Evolutionary conservation across 1,140 invertebrate species (phyloP).

Genomic region (Aplysia californica): DNA sequence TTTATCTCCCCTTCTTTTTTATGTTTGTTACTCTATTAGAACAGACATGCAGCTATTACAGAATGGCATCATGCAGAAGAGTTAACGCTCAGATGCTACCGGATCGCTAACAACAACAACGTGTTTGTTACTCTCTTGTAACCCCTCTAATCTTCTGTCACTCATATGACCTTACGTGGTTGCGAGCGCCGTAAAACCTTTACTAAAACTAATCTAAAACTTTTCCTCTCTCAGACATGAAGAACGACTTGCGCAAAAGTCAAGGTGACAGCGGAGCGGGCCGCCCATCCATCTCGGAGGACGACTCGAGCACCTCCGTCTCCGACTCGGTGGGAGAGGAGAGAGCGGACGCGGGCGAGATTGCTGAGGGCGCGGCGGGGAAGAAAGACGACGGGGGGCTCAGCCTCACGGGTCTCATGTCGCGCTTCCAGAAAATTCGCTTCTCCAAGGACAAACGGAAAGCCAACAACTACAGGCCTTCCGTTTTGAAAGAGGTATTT

Average conservation of each 20-base stretch:
- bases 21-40: too few relatives aligned
- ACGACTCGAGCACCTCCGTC: background rate
- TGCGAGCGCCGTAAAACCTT: too few relatives aligned
- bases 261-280: background rate
- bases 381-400: slow-evolving; percentile 11
- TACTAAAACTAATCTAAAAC: too few relatives aligned
- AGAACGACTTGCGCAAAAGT: background rate
- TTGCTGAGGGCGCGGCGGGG: background rate
- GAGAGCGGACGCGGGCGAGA: background rate
- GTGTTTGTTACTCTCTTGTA: too few relatives aligned
- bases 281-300: too few relatives aligned
- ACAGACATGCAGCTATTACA: too few relatives aligned
- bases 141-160: too few relatives aligned
- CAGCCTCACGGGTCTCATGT: slow-evolving; percentile 40
- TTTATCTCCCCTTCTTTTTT: too few relatives aligned
- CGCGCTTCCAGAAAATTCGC: slow-evolving; percentile 51
- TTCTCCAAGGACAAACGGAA: slow-evolving; percentile 38
- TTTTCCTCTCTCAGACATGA: background rate
- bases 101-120: too few relatives aligned
- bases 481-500: slow-evolving; percentile 48
- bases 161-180: too few relatives aligned
- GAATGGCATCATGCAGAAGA: too few relatives aligned
- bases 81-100: too few relatives aligned
- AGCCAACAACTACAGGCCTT: slow-evolving; percentile 38
- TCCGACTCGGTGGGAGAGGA: background rate